These are phyloP conservation scores for Drosophila monieri DNA, from an alignment of 2,888 invertebrate species.

Conservation along the genomic window DNA sequence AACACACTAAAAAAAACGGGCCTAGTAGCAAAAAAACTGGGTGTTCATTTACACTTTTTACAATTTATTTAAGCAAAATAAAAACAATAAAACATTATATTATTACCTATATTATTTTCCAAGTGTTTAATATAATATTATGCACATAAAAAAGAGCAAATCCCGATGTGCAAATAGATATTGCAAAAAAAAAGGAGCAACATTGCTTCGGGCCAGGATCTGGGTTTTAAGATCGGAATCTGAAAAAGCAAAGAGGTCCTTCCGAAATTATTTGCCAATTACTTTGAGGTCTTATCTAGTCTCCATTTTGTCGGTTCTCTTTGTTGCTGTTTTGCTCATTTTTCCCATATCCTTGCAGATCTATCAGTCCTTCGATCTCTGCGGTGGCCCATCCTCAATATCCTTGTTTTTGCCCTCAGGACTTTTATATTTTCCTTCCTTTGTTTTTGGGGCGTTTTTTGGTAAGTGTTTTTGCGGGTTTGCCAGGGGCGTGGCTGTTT, in stretches of 20 bases:
- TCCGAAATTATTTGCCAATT: slow-evolving; percentile 41
- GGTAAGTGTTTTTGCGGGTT: slow-evolving; percentile 2
- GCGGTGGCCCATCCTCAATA: slow-evolving; percentile 14
- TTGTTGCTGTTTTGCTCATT: slow-evolving; percentile 8
- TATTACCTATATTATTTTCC: background rate
- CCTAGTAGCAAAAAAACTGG: background rate
- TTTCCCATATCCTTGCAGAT: slow-evolving; percentile 1
- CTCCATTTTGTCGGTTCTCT: background rate
- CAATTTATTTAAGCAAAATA: background rate
- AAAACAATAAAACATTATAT: background rate
- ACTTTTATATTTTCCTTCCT: background rate
- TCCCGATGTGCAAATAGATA: slow-evolving; percentile 28
- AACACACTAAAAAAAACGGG: slow-evolving; percentile 1
- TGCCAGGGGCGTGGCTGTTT: background rate
- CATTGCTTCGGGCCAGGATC: slow-evolving; percentile 25
- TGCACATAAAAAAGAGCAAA: background rate
- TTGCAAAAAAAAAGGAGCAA: slow-evolving; percentile 39
- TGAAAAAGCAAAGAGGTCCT: slow-evolving; percentile 10
- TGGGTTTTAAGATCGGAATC: slow-evolving; percentile 2
- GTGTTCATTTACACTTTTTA: background rate
- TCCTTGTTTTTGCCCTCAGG: slow-evolving; percentile 8
- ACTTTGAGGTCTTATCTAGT: slow-evolving; percentile 19
- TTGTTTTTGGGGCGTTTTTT: slow-evolving; percentile 1
- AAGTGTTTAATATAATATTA: background rate
- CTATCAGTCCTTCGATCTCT: slow-evolving; percentile 31